Percentiles rank a stretch among this genome's conserved stretches.
phyloP scores from a whole-genome alignment of 2,113 vertebrate species.

The Pandion haliaetus region DNA sequence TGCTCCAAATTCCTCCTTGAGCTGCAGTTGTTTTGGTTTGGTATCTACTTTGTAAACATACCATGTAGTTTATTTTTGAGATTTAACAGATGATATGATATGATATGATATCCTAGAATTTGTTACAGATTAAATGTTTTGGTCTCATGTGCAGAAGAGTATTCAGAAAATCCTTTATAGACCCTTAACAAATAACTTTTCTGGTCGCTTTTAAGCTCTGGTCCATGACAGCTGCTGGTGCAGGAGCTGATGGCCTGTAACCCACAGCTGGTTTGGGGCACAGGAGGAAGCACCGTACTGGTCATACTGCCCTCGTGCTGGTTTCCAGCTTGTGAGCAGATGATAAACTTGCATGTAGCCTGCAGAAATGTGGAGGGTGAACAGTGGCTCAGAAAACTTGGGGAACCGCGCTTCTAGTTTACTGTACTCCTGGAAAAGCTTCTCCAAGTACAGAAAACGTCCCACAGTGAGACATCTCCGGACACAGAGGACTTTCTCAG shows the following conservation, averaged over 20 bases:
- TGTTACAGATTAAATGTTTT: not conserved
- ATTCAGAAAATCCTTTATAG: not conserved
- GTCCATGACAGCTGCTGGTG: not conserved
- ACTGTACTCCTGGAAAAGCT: not conserved
- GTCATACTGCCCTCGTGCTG: not conserved
- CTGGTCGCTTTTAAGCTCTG: not conserved
- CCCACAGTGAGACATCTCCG: not conserved
- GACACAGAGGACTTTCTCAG: not conserved
- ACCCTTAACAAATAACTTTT: not conserved
- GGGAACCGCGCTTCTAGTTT: not conserved
- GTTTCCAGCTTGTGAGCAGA: not conserved
- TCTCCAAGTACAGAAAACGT: not conserved
- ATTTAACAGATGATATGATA: not conserved
- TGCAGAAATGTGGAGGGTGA: not conserved
- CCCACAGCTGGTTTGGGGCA: not conserved
- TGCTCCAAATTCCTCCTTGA: not conserved
- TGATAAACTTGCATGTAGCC: not conserved
- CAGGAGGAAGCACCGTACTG: accelerated
- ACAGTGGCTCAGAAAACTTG: not conserved
- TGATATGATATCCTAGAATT: not conserved
- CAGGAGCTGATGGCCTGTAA: not conserved
- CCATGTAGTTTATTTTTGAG: not conserved
- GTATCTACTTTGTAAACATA: not conserved
- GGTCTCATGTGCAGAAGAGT: not conserved
- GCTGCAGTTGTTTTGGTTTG: not conserved